phyloP scores from a whole-genome alignment of 1,140 invertebrate genomes.

The silkworm (Bombyx mori) region DNA sequence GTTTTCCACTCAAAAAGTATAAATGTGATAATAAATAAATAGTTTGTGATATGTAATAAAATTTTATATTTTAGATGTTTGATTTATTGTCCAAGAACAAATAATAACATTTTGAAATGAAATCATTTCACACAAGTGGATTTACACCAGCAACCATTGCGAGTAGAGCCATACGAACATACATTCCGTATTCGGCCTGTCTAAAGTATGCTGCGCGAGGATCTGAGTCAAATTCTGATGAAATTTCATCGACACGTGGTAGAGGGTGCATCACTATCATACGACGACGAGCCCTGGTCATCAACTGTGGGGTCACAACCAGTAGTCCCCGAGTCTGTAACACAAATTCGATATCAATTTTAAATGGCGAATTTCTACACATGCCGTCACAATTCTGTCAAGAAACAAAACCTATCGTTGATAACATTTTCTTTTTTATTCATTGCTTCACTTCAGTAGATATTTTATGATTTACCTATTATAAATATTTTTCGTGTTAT shows the following conservation, averaged over 20 bases:
- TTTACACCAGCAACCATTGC: constrained; percentile 87
- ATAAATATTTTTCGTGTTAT: too few relatives aligned
- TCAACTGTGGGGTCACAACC: constrained; percentile 93
- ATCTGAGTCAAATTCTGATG: constrained; percentile 94
- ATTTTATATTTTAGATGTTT: background rate
- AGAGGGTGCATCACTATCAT: constrained; percentile 99
- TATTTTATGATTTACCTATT: too few relatives aligned
- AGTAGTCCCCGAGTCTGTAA: constrained; percentile 87
- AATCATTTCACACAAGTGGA: constrained; percentile 32
- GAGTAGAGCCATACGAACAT: constrained; percentile 97
- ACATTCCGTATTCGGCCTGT: constrained; percentile 98
- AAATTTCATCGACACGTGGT: constrained; percentile 95
- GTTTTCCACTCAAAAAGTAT: background rate
- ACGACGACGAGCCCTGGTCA: constrained; percentile 93
- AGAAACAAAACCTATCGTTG: too few relatives aligned
- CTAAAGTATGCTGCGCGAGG: constrained; percentile 98
- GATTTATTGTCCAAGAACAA: background rate
- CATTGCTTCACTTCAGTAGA: too few relatives aligned
- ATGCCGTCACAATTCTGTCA: too few relatives aligned
- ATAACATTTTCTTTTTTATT: too few relatives aligned
- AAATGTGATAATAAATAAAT: background rate
- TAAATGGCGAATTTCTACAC: too few relatives aligned
- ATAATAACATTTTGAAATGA: background rate
- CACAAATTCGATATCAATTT: constrained; percentile 6
- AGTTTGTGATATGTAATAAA: constrained; percentile 1